These are phyloP conservation scores for Oreohelix idahoensis DNA, from an alignment of 1,140 invertebrate genomes.

Conservation along the genomic window DNA sequence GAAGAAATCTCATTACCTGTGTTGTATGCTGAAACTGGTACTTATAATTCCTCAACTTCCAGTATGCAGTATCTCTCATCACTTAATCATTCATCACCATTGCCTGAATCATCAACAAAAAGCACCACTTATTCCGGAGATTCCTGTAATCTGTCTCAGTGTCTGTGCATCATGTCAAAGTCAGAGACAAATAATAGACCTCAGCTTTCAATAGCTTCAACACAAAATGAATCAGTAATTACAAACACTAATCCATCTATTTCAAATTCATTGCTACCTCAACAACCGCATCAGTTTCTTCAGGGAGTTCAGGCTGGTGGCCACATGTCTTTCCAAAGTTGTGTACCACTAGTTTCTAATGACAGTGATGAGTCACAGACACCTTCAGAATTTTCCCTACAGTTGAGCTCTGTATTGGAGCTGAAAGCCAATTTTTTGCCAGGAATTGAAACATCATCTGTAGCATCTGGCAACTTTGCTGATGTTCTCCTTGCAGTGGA, in stretches of 20 bases:
- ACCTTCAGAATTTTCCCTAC: not conserved
- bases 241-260: not conserved
- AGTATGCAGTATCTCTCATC: not conserved
- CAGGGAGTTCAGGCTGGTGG: not conserved
- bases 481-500: constrained; percentile 31
- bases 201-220: not conserved
- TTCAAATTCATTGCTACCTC: not conserved
- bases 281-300: not conserved
- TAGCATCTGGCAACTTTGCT: constrained; percentile 28
- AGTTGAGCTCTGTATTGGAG: constrained; percentile 17
- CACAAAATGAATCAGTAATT: not conserved
- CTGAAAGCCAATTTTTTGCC: constrained; percentile 24
- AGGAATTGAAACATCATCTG: constrained; percentile 19
- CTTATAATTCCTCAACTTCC: not conserved
- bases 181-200: not conserved
- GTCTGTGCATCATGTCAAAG: not conserved
- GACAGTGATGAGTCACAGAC: not conserved
- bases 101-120: not conserved
- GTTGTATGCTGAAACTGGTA: not conserved
- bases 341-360: not conserved
- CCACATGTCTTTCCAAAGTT: not conserved
- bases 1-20: not conserved
- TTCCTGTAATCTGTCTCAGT: not conserved
- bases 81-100: not conserved
- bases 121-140: not conserved